Evolutionary conservation across 2,113 vertebrate species (phyloP).

Genomic region (Daphoenositta chrysoptera): DNA sequence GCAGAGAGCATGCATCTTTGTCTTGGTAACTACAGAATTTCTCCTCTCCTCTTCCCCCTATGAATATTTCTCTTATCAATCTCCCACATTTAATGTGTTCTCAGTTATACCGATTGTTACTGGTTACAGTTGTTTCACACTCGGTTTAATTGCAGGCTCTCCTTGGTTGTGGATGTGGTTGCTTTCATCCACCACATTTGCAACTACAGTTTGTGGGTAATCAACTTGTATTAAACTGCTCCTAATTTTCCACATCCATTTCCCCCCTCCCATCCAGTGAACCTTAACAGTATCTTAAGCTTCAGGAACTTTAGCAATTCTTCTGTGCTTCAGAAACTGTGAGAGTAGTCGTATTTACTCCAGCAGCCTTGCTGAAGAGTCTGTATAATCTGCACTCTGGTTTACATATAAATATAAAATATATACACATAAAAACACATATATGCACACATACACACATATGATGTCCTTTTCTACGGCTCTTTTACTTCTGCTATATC

Average conservation of each 20-base stretch:
- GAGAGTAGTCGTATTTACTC: neutral
- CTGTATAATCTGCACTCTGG: neutral
- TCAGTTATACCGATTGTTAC: neutral
- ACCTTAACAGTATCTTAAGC: neutral
- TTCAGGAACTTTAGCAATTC: neutral
- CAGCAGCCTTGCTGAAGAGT: neutral
- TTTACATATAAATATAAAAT: neutral
- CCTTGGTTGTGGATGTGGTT: neutral
- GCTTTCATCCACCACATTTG: neutral
- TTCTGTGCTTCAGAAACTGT: neutral
- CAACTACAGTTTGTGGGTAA: neutral
- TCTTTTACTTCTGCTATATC: neutral
- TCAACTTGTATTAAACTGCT: neutral
- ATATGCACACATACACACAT: neutral
- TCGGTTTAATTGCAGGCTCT: neutral
- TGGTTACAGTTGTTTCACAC: neutral
- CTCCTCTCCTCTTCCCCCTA: neutral
- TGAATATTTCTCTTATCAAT: neutral
- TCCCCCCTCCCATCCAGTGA: neutral
- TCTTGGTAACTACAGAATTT: neutral
- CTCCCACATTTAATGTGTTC: neutral
- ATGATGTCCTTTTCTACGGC: neutral
- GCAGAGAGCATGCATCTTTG: neutral
- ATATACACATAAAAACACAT: neutral
- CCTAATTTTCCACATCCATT: neutral